These are phyloP conservation scores for Pinna nobilis DNA, from an alignment of 1,140 invertebrate genomes.

Conservation along the genomic window DNA sequence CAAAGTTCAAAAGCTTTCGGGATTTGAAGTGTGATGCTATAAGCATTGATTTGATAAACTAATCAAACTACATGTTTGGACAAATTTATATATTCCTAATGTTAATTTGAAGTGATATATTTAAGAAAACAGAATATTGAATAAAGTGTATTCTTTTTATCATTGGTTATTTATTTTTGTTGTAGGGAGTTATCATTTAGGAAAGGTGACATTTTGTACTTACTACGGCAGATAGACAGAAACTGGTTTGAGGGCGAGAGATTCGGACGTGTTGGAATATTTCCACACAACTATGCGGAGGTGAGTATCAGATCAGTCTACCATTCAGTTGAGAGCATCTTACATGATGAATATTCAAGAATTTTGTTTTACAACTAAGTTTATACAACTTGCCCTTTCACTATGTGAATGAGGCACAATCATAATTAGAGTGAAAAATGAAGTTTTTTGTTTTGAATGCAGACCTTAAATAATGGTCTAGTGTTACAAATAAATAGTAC, in stretches of 20 bases:
- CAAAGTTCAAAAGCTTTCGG: too few relatives aligned
- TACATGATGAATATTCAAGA: background rate
- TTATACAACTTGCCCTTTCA: background rate
- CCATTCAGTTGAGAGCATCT: background rate
- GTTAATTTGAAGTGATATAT: too few relatives aligned
- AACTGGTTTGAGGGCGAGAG: slow-evolving; percentile 82
- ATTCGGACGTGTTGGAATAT: slow-evolving; percentile 79
- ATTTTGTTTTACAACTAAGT: background rate
- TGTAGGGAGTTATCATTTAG: slow-evolving; percentile 80
- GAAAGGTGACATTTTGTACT: slow-evolving; percentile 79
- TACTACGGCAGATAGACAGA: slow-evolving; percentile 79
- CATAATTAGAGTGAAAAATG: too few relatives aligned
- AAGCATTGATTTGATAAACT: too few relatives aligned
- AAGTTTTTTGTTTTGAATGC: too few relatives aligned
- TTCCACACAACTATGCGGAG: slow-evolving; percentile 81
- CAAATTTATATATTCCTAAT: too few relatives aligned
- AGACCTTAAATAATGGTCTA: too few relatives aligned
- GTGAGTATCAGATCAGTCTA: slow-evolving; percentile 62
- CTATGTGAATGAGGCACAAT: background rate
- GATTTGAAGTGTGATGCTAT: too few relatives aligned
- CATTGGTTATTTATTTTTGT: slow-evolving; percentile 3
- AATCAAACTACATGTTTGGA: too few relatives aligned
- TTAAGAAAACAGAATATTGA: too few relatives aligned
- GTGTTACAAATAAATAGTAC: too few relatives aligned
- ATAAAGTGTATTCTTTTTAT: background rate